Percentiles rank a stretch among this genome's conserved stretches.
Evolutionary conservation across 2,888 invertebrate species (phyloP).

Genomic region (Lampropteryx suffumata): DNA sequence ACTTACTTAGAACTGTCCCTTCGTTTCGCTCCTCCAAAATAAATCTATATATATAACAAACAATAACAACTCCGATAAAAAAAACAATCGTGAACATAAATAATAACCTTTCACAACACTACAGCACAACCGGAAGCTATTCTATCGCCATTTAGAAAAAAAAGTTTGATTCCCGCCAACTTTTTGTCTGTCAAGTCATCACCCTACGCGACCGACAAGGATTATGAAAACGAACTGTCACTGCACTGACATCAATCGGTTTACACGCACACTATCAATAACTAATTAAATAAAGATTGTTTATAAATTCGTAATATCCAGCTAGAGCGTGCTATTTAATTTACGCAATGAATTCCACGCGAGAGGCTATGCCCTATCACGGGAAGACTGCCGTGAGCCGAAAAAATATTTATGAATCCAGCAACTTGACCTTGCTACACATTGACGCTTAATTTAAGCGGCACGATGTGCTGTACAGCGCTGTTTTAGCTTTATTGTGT

Average conservation of each 20-base stretch:
- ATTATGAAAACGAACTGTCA: constrained; percentile 16
- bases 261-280: constrained; percentile 29
- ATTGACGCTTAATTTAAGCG: constrained; percentile 34
- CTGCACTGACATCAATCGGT: too few relatives aligned
- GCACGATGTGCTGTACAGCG: constrained; percentile 38
- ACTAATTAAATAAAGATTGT: constrained; percentile 14
- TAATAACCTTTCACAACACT: constrained; percentile 65
- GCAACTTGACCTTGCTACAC: constrained; percentile 42
- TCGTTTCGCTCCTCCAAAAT: constrained; percentile 36
- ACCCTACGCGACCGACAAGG: constrained; percentile 39
- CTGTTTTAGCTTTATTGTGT: constrained; percentile 41
- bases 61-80: constrained; percentile 50
- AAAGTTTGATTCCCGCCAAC: constrained; percentile 63
- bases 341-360: constrained; percentile 34
- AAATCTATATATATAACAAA: constrained; percentile 54
- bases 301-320: background rate
- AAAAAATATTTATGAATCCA: constrained; percentile 32
- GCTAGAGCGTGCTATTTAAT: constrained; percentile 1
- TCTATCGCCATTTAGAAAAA: constrained; percentile 30
- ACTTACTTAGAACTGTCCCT: constrained; percentile 45
- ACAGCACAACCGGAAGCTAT: constrained; percentile 60
- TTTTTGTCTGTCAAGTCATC: constrained; percentile 50
- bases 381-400: constrained; percentile 34
- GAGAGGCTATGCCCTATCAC: constrained; percentile 33
- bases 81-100: constrained; percentile 67